Conservation (phyloP, 2,888 invertebrate genomes). For the Leptinotarsa tumamoca region DNA sequence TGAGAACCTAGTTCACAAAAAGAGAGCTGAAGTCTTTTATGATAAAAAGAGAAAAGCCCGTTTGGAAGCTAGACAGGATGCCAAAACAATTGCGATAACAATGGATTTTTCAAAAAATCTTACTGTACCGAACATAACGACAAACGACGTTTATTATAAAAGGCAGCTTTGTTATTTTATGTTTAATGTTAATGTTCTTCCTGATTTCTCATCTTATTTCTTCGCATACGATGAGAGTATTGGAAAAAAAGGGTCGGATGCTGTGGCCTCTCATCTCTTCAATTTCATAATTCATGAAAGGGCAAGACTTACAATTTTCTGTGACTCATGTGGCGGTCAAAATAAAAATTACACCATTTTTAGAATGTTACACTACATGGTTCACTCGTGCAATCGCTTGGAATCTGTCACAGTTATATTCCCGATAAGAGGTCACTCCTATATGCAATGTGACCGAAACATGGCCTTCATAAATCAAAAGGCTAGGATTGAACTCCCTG, state of each 20-base stretch:
- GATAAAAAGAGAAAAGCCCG: constrained; percentile 21
- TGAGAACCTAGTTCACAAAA: constrained; percentile 10
- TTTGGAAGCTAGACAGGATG: not conserved
- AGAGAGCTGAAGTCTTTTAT: constrained; percentile 15
- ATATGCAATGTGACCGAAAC: constrained; percentile 23
- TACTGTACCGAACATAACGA: constrained; percentile 48
- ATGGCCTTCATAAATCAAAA: constrained; percentile 26
- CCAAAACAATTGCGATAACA: constrained; percentile 11
- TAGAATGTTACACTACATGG: constrained; percentile 50
- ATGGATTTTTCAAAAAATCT: constrained; percentile 47
- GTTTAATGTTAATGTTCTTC: constrained; percentile 50
- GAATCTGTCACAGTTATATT: constrained; percentile 21
- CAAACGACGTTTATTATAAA: constrained; percentile 49
- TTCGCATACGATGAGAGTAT: constrained; percentile 42
- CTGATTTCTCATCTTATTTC: constrained; percentile 44
- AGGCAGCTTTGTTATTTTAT: constrained; percentile 39
- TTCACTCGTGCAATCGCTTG: constrained; percentile 31
- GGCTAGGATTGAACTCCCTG: constrained; percentile 22
- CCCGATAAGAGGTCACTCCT: constrained; percentile 22
- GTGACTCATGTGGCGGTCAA: constrained; percentile 54
- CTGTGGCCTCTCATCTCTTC: constrained; percentile 46
- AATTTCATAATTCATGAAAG: constrained; percentile 42
- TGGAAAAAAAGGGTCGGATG: constrained; percentile 49
- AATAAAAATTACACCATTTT: constrained; percentile 55
- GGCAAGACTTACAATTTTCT: constrained; percentile 51